Base-by-base conservation (phyloP, 1,140 invertebrate genomes). In the Bombus impatiens region DNA sequence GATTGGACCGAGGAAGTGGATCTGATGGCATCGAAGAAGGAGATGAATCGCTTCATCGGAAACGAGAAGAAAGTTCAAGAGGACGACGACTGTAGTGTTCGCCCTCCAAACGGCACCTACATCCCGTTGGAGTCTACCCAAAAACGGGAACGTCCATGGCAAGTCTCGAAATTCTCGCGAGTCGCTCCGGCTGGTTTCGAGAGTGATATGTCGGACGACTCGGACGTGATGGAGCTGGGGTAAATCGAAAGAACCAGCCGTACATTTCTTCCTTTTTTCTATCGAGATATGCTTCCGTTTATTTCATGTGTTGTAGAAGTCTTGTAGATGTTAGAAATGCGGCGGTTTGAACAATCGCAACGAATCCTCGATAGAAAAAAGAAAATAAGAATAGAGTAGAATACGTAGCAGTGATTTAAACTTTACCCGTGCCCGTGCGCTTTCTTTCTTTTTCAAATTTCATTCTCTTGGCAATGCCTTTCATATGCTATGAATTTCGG, bases 141-240 rank as follows among this genome's bases (percentile, higher is more conserved):
- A 47, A 15, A 0, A 47, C 44, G 0, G 44, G 47, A 47, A 47
- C 47, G 47, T 47, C 47, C 47, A 47, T 47, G 47, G 47, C 77
- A 53, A n/a, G 0, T 47, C 10, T 42, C 59, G 5, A 59, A 13
- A 18, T 18, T 13, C 3, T 3, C 32, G 12, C 18, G 18, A 25
- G 15, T 86, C 59, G n/a, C 74, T 3, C 89, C 91, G 1, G 91
- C 86, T 32, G 91, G 91, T 0, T 88, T 82, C 65, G 88, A 92
- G 57, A 89, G 87, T 32, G 89, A 91, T 44, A 1, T 76, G 5
- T 87, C 87, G 22, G 65, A 74, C 1, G 84, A 85, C 25, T 86
- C 85, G 1, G 88, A 91, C 53, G 76, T 78, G 18, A 18, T 90
- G 67, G 86, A 84, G 75, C 42, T 84, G 57, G 85, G 84, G 79